Evolutionary conservation across 2,113 vertebrate genomes (phyloP), one percentile per base, ranked within the genome.

Genomic region (Cyanistes caeruleus): DNA sequence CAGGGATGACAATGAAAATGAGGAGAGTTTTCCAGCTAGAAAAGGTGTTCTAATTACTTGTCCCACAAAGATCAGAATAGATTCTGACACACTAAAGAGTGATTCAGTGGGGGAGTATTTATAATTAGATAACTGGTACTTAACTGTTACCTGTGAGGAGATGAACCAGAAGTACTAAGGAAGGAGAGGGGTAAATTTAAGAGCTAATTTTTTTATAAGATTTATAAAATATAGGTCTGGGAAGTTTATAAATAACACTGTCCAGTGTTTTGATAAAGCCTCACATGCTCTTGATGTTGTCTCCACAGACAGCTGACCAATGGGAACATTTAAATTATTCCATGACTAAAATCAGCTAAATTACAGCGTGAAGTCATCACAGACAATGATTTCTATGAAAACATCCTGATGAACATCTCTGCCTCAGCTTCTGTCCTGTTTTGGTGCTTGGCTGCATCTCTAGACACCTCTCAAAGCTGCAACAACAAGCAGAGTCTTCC

Each of bases 31-130:
- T 76, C 58, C 64, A 94, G 84, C 70, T 56, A 86, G 91, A 65
- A 84, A 53, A 78, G 35, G 79, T 87, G 95, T 10, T 96, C 95
- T 92, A 95, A 96, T 97, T 96, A 93, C 76, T 30, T 68, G 93
- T 31, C 96, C 96, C 76, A 95, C 90, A 93, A 96, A 96, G 93
- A 92, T 75, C 37, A 93, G 90, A 96, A 96, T 97, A 97, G 95
- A 90, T 93, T 81, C 79, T 74, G 91, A 90, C 90, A 75, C 44
- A 59, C 41, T 82, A 93, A 86, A 77, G 6, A 90, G 28, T 6
- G 3, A 81, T 51, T 64, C 41, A 75, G 72, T 39, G 44, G 43
- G 90, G 82, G 83, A 89, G 73, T 51, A 52, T 53, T 95, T 86
- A 86, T 84, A 94, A 95, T 90, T 81, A 94, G 95, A 43, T 60